phyloP scores from a whole-genome alignment of 2,113 vertebrate genomes.

The Rallus limicola region DNA sequence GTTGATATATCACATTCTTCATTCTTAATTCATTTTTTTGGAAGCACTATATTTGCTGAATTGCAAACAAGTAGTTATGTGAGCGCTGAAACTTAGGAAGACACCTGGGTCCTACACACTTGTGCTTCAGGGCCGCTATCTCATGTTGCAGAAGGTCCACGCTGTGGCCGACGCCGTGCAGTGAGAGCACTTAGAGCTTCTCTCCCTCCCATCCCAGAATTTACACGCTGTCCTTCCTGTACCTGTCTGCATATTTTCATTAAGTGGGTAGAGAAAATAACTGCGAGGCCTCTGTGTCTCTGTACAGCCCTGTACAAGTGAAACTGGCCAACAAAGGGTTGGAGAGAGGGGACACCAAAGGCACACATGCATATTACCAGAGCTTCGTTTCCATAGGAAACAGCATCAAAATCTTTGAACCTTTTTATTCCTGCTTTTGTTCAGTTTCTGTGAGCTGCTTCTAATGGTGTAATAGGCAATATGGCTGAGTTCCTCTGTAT shows the following conservation, averaged over 20 bases:
- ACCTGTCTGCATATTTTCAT: neutral
- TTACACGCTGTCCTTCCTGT: neutral
- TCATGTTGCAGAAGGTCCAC: neutral
- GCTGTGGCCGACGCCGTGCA: fast-evolving
- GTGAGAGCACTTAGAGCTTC: neutral
- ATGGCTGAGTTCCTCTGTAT: neutral
- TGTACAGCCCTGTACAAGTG: neutral
- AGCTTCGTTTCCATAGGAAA: neutral
- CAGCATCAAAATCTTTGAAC: neutral
- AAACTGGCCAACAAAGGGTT: neutral
- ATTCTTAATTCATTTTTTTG: neutral
- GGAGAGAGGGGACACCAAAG: neutral
- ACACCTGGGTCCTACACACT: neutral
- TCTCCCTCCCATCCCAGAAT: neutral
- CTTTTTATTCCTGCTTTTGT: neutral
- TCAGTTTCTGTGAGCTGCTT: neutral
- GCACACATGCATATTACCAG: fast-evolving
- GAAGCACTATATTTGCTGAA: fast-evolving
- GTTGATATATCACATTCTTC: neutral
- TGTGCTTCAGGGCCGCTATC: neutral
- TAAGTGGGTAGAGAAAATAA: neutral
- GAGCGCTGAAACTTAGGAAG: neutral
- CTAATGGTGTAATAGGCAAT: neutral
- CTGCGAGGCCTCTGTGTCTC: neutral
- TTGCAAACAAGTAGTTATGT: neutral